phyloP scores from a whole-genome alignment of 1,140 invertebrate genomes.

The Pseudomyrmex flavicornis region DNA sequence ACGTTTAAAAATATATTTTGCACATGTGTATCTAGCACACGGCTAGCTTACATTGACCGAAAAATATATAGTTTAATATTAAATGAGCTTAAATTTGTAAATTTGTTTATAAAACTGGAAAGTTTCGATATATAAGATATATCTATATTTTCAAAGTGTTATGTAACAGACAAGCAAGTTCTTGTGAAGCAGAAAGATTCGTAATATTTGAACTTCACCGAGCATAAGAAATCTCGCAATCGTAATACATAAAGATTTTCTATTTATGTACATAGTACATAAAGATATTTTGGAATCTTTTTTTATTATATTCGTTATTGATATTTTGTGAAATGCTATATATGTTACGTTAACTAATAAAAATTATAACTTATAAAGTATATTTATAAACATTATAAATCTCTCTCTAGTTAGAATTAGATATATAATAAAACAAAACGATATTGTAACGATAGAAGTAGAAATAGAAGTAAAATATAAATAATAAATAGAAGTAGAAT shows the following conservation, averaged over 20 bases:
- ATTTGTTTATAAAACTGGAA: too few species aligned
- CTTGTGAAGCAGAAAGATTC: not conserved
- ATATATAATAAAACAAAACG: conserved; percentile 56
- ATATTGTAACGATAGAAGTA: conserved; percentile 56
- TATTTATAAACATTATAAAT: not conserved
- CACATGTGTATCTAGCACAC: not conserved
- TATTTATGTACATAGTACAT: not conserved
- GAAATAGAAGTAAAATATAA: too few species aligned
- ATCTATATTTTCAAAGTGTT: not conserved
- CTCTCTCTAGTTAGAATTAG: not conserved
- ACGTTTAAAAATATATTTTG: not conserved
- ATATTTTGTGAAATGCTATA: too few species aligned
- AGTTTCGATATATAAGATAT: not conserved
- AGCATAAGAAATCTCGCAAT: not conserved
- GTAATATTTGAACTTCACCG: not conserved
- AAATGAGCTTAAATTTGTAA: too few species aligned
- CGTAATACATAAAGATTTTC: not conserved
- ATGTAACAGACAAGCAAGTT: not conserved
- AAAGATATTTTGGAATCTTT: not conserved
- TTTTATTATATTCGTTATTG: not conserved
- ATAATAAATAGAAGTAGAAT: too few species aligned
- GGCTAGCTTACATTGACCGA: too few species aligned
- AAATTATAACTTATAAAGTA: not conserved
- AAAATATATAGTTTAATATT: too few species aligned
- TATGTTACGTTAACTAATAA: too few species aligned